Percentiles rank a stretch among this genome's conserved stretches.
phyloP scores from a whole-genome alignment of 2,113 vertebrate species.

The Phalacrocorax aristotelis region DNA sequence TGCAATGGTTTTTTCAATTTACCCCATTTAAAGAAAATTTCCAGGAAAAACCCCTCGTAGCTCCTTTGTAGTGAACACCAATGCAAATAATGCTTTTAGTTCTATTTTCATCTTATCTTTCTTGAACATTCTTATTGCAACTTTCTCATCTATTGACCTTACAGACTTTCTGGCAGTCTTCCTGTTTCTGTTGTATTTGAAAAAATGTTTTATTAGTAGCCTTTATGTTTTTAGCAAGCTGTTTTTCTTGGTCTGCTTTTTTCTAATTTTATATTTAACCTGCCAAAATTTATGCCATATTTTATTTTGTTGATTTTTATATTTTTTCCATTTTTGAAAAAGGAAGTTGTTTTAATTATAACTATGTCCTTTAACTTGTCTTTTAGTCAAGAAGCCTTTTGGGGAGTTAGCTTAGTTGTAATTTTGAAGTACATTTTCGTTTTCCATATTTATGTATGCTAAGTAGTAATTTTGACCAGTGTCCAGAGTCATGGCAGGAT shows the following conservation, averaged over 20 bases:
- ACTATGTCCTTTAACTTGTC: not conserved
- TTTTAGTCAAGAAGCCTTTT: not conserved
- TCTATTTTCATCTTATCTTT: not conserved
- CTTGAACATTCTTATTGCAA: not conserved
- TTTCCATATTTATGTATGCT: not conserved
- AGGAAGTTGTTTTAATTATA: not conserved
- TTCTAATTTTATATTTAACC: not conserved
- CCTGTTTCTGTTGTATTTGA: not conserved
- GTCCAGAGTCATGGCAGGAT: not conserved
- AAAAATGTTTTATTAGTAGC: not conserved
- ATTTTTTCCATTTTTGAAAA: not conserved
- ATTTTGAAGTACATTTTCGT: not conserved
- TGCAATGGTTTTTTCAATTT: not conserved
- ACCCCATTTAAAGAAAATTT: not conserved
- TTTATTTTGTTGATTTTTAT: not conserved
- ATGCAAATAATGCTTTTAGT: not conserved
- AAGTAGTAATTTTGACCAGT: not conserved
- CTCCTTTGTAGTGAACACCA: not conserved
- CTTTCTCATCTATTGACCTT: not conserved
- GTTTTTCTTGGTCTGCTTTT: not conserved
- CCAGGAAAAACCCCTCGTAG: rapidly evolving
- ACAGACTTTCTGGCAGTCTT: not conserved
- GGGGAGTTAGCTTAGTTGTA: not conserved
- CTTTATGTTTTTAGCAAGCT: not conserved
- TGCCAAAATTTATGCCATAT: not conserved